Evolutionary conservation across 2,888 invertebrate genomes (phyloP).

Genomic region (Cephalotes varians): DNA sequence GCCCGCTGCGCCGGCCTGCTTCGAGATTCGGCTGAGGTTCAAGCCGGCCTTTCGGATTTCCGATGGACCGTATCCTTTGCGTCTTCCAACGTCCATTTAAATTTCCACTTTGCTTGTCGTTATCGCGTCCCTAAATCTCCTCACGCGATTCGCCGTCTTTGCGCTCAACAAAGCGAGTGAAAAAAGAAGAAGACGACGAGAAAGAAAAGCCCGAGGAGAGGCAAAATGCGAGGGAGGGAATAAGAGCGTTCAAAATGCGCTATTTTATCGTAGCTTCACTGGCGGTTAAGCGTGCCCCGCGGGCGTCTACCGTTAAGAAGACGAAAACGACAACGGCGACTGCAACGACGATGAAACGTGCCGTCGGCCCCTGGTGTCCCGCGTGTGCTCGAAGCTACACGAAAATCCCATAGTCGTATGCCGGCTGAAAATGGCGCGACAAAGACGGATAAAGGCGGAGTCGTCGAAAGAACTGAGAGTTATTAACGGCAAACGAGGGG

Average conservation of each 20-base stretch:
- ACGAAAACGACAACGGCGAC: constrained; percentile 55
- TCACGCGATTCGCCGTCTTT: constrained; percentile 23
- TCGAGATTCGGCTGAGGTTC: not conserved
- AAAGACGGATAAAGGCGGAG: constrained; percentile 47
- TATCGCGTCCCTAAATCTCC: constrained; percentile 50
- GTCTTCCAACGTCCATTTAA: constrained; percentile 61
- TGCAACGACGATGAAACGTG: constrained; percentile 43
- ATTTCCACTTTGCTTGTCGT: constrained; percentile 62
- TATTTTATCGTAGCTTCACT: constrained; percentile 59
- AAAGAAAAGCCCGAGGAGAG: not conserved
- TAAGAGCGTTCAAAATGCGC: constrained; percentile 52
- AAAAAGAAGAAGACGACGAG: not conserved
- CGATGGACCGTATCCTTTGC: constrained; percentile 34
- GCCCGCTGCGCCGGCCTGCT: not conserved
- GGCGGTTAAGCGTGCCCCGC: constrained; percentile 33
- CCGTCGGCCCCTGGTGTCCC: constrained; percentile 38
- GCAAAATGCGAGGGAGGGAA: not conserved
- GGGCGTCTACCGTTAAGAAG: constrained; percentile 36
- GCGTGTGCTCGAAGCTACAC: constrained; percentile 58
- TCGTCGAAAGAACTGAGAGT: constrained; percentile 56
- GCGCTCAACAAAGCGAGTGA: constrained; percentile 47
- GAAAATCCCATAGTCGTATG: constrained; percentile 69
- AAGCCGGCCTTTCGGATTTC: not conserved
- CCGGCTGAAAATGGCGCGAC: constrained; percentile 2
- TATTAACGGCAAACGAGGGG: constrained; percentile 47